phyloP scores from a whole-genome alignment of 2,113 vertebrate genomes.

The Pseudopipra pipra region DNA sequence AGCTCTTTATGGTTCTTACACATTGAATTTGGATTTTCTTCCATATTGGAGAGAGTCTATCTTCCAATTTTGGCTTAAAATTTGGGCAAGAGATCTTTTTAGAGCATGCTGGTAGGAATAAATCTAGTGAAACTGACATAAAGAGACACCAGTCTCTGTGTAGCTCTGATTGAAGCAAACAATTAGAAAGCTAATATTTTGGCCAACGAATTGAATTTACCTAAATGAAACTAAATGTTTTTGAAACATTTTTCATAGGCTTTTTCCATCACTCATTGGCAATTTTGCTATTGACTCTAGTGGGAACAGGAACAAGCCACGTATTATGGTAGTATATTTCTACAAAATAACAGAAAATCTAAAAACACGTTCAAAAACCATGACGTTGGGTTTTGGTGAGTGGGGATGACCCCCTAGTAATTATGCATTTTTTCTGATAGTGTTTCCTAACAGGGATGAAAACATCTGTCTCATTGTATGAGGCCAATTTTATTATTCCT shows the following conservation, averaged over 20 bases:
- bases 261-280: background rate
- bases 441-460: background rate
- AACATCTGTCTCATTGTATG: background rate
- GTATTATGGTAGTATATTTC: background rate
- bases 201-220: background rate
- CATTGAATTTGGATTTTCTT: background rate
- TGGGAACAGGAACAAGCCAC: background rate
- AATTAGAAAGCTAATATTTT: slow-evolving; percentile 1
- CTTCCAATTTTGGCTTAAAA: background rate
- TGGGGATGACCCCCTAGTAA: background rate
- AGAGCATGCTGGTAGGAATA: background rate
- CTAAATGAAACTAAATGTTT: background rate
- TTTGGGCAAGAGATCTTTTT: background rate
- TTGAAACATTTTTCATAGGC: background rate
- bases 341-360: background rate
- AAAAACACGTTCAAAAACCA: background rate
- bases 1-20: background rate
- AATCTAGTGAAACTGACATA: background rate
- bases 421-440: background rate
- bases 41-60: background rate
- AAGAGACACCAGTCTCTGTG: background rate
- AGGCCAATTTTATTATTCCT: background rate
- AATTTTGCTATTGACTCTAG: background rate
- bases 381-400: background rate
- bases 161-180: background rate